Evolutionary conservation across 2,888 invertebrate species (phyloP).

Genomic region (Eulithis testata): DNA sequence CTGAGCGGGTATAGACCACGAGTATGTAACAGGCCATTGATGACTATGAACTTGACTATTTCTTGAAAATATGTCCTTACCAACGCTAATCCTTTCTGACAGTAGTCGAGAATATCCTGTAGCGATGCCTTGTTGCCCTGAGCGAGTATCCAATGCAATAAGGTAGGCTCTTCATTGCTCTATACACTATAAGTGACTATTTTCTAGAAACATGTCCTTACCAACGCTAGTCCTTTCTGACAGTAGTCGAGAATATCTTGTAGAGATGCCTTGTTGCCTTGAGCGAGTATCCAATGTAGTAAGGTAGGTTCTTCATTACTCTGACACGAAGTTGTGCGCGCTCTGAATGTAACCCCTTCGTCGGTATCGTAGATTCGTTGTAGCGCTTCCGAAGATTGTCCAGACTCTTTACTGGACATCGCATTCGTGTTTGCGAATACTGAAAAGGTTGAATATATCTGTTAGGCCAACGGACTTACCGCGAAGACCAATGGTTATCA

Average conservation of each 20-base stretch:
- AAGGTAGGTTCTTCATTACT: constrained; percentile 85
- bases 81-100: too few relatives aligned
- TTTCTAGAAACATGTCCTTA: constrained; percentile 56
- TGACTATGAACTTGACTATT: too few relatives aligned
- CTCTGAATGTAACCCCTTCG: constrained; percentile 68
- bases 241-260: constrained; percentile 92
- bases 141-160: too few relatives aligned
- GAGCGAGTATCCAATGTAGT: constrained; percentile 94
- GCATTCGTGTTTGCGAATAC: constrained; percentile 67
- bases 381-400: constrained; percentile 55
- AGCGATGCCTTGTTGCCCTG: too few relatives aligned
- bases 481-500: too few relatives aligned
- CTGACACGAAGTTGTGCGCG: constrained; percentile 57
- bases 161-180: constrained; percentile 70
- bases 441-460: constrained; percentile 41
- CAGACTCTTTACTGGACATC: constrained; percentile 63
- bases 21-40: too few relatives aligned
- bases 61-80: background rate
- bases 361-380: constrained; percentile 65
- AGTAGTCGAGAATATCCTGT: constrained; percentile 68
- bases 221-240: constrained; percentile 89
- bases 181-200: constrained; percentile 27
- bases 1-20: too few relatives aligned
- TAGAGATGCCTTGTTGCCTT: constrained; percentile 91
- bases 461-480: background rate